Base-by-base conservation (phyloP, 2,113 vertebrate genomes). In the Cavia porcellus region DNA sequence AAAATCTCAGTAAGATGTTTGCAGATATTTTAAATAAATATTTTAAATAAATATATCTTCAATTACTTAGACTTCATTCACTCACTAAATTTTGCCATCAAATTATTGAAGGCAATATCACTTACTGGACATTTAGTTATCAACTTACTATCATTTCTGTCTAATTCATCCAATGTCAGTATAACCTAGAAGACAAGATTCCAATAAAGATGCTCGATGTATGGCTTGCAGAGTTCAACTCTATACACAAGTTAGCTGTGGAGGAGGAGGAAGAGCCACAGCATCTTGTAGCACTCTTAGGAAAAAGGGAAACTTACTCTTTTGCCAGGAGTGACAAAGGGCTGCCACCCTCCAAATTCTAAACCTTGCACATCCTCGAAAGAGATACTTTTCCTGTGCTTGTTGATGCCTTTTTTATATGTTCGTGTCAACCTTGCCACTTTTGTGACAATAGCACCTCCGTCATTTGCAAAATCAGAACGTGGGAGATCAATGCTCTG, bases 401-500 rank as follows among this genome's bases (percentile, higher is more conserved):
- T 59, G 2, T 19, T 85, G 70, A 64, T 59, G 81, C 24, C 2
- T 14, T 82, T 42, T 75, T 59, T 72, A 24, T 32, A 1, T 8
- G 32, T 62, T 45, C 32, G 8, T 32, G 42, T 66, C 57, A 35
- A 93, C 81, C 93, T 72, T 19, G 4, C 25, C 64, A 88, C 55
- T 90, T 66, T 90, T 79, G 52, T 93, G 57, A 74, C 15, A 90
- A 82, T 50, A 81, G 55, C 59, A 80, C 22, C 55, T 35, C 66
- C 24, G 24, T 94, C 90, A 64, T 79, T 79, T 94, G 15, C 64
- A 94, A 89, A 92, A 80, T 94, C 72, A 94, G 59, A 92, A 91
- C 52, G 47, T 55, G 14, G 45, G 75, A 59, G 79, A 95, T 81
- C 77, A 92, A 85, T 92, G 57, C 15, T 88, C 24, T 5, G 45